These are phyloP conservation scores for Sphaerodactylus townsendi DNA, from an alignment of 2,113 vertebrate species.

Conservation along the genomic window DNA sequence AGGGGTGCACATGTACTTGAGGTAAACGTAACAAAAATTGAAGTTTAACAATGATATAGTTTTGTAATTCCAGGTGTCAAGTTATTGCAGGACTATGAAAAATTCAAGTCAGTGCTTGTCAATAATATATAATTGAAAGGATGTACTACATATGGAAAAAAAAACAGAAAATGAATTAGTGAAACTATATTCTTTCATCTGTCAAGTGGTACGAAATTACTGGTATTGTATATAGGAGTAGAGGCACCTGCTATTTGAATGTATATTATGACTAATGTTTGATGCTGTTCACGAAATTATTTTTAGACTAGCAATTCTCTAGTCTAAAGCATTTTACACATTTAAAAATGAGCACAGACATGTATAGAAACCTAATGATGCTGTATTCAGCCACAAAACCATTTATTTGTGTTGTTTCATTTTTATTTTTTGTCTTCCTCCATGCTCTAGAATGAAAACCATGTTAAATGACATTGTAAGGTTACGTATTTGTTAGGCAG, in stretches of 20 bases:
- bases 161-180: conserved; percentile 13
- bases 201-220: conserved; percentile 1
- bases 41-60: conserved; percentile 2
- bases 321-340: neutral
- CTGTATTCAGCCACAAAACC: neutral
- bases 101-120: conserved; percentile 6
- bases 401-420: neutral
- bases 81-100: neutral
- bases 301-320: conserved; percentile 20
- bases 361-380: neutral
- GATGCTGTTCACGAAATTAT: neutral
- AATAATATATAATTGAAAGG: conserved; percentile 28
- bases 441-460: neutral
- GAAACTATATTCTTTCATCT: neutral
- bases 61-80: neutral
- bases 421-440: neutral
- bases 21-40: neutral
- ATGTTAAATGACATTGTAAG: neutral
- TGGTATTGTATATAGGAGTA: conserved; percentile 14
- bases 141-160: neutral
- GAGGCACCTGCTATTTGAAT: conserved; percentile 9
- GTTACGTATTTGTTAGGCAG: no score
- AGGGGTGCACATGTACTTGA: neutral
- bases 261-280: neutral
- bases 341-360: neutral